phyloP scores from a whole-genome alignment of 2,113 vertebrate species.

The Amblyornis subalaris region DNA sequence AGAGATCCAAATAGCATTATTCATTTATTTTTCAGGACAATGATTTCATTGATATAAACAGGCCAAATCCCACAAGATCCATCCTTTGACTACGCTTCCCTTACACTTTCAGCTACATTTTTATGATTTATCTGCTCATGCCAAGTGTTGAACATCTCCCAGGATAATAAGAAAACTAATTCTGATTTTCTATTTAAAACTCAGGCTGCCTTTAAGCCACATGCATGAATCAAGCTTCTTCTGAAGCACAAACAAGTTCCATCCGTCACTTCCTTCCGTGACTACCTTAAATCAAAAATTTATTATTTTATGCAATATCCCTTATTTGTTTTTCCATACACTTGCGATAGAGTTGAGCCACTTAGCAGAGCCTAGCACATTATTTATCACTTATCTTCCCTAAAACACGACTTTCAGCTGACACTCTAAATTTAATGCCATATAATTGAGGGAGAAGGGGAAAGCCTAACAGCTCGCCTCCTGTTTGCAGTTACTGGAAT shows the following conservation, averaged over 20 bases:
- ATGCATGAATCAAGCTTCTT: neutral
- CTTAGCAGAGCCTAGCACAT: constrained; percentile 1
- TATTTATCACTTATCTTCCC: constrained; percentile 18
- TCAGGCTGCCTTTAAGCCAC: neutral
- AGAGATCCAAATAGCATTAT: constrained; percentile 46
- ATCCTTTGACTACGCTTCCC: neutral
- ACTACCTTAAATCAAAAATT: constrained; percentile 2
- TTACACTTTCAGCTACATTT: neutral
- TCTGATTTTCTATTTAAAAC: constrained; percentile 40
- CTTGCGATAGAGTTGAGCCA: neutral
- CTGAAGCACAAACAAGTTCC: neutral
- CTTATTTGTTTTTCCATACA: constrained; percentile 33
- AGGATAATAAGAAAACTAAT: constrained; percentile 28
- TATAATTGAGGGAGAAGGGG: neutral
- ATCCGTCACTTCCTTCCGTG: neutral
- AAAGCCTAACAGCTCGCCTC: neutral
- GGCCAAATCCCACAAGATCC: neutral
- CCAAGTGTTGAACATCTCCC: constrained; percentile 14
- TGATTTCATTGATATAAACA: constrained; percentile 21
- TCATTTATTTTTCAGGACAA: constrained; percentile 60
- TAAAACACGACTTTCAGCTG: neutral
- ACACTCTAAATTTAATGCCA: neutral
- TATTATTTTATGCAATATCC: constrained; percentile 18
- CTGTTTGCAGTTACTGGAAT: neutral
- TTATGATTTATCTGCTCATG: constrained; percentile 16